Evolutionary conservation across 2,113 vertebrate species (phyloP).

Genomic region (Semnornis frantzii): DNA sequence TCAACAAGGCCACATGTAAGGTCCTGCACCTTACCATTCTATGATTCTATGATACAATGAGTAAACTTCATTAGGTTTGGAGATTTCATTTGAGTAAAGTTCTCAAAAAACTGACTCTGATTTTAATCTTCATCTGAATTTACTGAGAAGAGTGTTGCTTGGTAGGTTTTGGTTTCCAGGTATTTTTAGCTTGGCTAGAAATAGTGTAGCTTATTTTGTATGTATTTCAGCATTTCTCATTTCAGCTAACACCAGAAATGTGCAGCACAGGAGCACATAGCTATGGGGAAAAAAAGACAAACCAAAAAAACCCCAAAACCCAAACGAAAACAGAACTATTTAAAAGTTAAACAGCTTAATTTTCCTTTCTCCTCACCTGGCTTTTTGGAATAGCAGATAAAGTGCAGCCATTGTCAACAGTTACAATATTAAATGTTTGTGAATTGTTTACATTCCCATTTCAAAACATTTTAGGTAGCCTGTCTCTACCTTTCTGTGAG

Average conservation of each 20-base stretch:
- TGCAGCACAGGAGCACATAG: not conserved
- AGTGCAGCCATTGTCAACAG: not conserved
- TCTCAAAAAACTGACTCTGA: not conserved
- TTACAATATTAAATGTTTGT: not conserved
- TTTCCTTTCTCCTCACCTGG: not conserved
- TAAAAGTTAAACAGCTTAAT: not conserved
- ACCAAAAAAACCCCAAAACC: not conserved
- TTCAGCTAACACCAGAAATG: not conserved
- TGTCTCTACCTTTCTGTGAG: not conserved
- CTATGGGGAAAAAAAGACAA: not conserved
- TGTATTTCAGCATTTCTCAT: not conserved
- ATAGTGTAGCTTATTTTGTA: not conserved
- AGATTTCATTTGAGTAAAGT: not conserved
- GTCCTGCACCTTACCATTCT: no score
- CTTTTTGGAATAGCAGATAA: not conserved
- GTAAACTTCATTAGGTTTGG: not conserved
- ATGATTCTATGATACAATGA: not conserved
- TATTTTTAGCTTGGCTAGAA: slow-evolving; percentile 23
- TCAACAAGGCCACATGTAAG: no score
- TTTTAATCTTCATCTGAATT: not conserved
- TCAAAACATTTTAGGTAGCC: not conserved
- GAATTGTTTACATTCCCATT: not conserved
- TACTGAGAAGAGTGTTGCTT: not conserved
- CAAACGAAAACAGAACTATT: no score
- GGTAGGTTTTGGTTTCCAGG: not conserved